These are phyloP conservation scores for Clarias fuscus DNA, from an alignment of 2,797 vertebrate species.

Conservation along the genomic window DNA sequence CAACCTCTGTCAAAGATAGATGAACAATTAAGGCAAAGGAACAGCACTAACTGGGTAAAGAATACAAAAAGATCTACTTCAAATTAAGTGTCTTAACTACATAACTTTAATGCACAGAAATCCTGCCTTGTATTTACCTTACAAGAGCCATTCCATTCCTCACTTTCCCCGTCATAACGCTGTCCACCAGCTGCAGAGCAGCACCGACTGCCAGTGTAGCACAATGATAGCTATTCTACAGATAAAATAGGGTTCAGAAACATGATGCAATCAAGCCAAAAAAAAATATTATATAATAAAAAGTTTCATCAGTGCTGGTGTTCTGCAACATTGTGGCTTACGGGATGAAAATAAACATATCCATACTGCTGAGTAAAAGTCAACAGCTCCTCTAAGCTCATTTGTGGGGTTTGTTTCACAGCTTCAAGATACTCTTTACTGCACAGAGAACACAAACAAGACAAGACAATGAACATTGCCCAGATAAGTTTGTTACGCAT, in stretches of 20 bases:
- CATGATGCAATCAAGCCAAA: not conserved
- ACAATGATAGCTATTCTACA: conserved; percentile 87
- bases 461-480: not conserved
- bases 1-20: not conserved
- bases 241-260: conserved; percentile 19
- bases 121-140: conserved; percentile 76
- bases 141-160: conserved; percentile 91
- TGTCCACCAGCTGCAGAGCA: conserved; percentile 85
- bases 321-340: conserved; percentile 59
- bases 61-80: not conserved
- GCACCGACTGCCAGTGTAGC: conserved; percentile 87
- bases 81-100: no score
- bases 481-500: no score
- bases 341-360: conserved; percentile 92
- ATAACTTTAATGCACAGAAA: not conserved
- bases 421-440: conserved; percentile 89
- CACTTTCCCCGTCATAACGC: conserved; percentile 79
- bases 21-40: not conserved
- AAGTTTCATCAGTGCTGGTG: not conserved
- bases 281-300: not conserved
- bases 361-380: conserved; percentile 80
- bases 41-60: not conserved
- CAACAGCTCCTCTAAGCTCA: conserved; percentile 82
- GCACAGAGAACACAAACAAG: conserved; percentile 13
- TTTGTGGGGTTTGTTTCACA: conserved; percentile 82